phyloP scores from a whole-genome alignment of 2,888 invertebrate genomes.

The Temnothorax ravouxi region DNA sequence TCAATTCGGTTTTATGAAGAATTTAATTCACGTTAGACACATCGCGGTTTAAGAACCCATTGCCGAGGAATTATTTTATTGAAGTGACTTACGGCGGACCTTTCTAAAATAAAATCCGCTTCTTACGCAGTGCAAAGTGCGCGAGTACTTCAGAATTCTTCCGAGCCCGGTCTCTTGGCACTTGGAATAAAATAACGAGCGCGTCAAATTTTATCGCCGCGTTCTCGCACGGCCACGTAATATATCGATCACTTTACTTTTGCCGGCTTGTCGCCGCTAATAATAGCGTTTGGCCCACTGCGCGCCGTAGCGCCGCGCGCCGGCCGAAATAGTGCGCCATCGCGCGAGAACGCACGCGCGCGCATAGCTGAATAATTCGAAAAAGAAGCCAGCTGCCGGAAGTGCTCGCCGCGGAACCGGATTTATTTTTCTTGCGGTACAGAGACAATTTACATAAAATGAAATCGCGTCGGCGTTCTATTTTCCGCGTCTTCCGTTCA shows the following conservation, averaged over 20 bases:
- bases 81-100: neutral
- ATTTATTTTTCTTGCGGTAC: slow-evolving; percentile 11
- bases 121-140: slow-evolving; percentile 15
- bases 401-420: slow-evolving; percentile 10
- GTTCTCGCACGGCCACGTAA: slow-evolving; percentile 53
- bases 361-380: slow-evolving; percentile 56
- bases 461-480: neutral
- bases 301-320: slow-evolving; percentile 69
- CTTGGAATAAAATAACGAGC: slow-evolving; percentile 61
- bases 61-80: slow-evolving; percentile 4
- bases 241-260: slow-evolving; percentile 66
- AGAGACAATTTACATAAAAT: slow-evolving; percentile 2
- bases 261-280: slow-evolving; percentile 66
- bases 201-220: slow-evolving; percentile 63
- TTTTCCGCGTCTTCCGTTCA: neutral
- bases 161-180: slow-evolving; percentile 36
- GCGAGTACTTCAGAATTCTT: slow-evolving; percentile 25
- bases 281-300: slow-evolving; percentile 71
- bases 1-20: slow-evolving; percentile 11
- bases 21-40: neutral
- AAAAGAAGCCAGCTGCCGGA: slow-evolving; percentile 68
- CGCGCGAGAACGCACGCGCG: slow-evolving; percentile 28
- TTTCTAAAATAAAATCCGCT: neutral
- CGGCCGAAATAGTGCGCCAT: slow-evolving; percentile 69
- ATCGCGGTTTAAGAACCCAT: neutral